Conservation (phyloP, 2,113 vertebrate genomes). For the Butastur rufipennis region DNA sequence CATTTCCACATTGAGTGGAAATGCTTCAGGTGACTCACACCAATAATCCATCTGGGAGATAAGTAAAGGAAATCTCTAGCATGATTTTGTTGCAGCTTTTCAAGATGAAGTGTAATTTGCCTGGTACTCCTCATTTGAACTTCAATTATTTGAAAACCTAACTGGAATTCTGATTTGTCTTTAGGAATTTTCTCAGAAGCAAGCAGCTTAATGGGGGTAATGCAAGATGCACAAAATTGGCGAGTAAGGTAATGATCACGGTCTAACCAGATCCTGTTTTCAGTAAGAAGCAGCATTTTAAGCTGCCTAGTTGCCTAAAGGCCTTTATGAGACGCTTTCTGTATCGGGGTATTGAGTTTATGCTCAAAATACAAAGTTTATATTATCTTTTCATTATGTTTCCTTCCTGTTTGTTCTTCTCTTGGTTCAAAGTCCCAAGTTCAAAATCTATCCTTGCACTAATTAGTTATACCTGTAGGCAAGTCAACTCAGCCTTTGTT, state of each 20-base stretch:
- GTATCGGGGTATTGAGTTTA: neutral
- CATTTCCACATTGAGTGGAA: neutral
- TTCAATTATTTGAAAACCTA: neutral
- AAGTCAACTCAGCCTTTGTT: constrained; percentile 2
- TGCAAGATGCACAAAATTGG: neutral
- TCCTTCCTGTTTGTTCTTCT: neutral
- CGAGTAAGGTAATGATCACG: neutral
- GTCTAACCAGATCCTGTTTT: neutral
- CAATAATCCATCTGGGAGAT: neutral
- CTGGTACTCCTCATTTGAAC: neutral
- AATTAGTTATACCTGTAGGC: neutral
- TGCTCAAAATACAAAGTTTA: neutral
- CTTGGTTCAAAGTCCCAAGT: neutral
- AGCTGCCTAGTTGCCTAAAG: neutral
- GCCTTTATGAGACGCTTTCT: neutral
- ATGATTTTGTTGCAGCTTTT: neutral
- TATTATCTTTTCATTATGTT: neutral
- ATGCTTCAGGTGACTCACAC: neutral
- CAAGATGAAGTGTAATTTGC: neutral
- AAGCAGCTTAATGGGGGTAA: neutral
- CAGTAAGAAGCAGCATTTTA: neutral
- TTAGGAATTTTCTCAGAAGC: neutral
- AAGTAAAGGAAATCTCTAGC: neutral
- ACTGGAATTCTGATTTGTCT: neutral
- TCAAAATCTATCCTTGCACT: neutral